These are phyloP conservation scores for Rhadinocentrus ornatus DNA, from an alignment of 2,797 vertebrate genomes.

Conservation along the genomic window DNA sequence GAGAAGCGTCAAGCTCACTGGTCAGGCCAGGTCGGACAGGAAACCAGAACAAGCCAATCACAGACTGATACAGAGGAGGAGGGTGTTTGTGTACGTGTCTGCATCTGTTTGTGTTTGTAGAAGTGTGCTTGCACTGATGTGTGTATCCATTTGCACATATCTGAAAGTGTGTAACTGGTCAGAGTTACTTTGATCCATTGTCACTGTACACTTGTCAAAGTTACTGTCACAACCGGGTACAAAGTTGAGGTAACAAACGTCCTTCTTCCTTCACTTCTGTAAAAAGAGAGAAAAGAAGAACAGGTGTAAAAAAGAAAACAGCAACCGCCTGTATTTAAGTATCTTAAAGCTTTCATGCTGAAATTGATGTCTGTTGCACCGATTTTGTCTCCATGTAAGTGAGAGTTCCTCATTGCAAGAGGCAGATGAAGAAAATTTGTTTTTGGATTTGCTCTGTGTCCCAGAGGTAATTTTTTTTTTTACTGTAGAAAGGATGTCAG, in stretches of 20 bases:
- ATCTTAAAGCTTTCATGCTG: too few species aligned
- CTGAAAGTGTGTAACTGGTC: conserved; percentile 71
- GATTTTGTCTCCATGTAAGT: too few species aligned
- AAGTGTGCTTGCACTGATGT: conserved; percentile 56
- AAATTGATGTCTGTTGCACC: too few species aligned
- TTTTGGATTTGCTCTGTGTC: too few species aligned
- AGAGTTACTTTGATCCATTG: conserved; percentile 76
- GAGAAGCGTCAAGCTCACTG: conserved; percentile 79
- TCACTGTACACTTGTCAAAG: conserved; percentile 82
- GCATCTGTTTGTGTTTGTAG: conserved; percentile 45
- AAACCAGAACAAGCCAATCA: conserved; percentile 78
- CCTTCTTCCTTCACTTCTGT: conserved; percentile 66
- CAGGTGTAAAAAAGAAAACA: not conserved
- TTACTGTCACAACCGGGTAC: conserved; percentile 77
- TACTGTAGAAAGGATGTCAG: too few species aligned
- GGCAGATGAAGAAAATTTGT: too few species aligned
- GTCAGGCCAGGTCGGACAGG: conserved; percentile 71
- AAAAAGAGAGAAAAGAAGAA: conserved; percentile 8
- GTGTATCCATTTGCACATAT: conserved; percentile 55
- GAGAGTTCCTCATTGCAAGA: too few species aligned
- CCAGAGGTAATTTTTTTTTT: too few species aligned
- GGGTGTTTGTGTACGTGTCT: conserved; percentile 59
- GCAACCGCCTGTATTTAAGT: too few species aligned
- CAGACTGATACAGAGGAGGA: conserved; percentile 79
- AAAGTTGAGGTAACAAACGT: conserved; percentile 81